Evolutionary conservation across 1,140 invertebrate genomes (phyloP).

Genomic region (Agrilus planipennis): DNA sequence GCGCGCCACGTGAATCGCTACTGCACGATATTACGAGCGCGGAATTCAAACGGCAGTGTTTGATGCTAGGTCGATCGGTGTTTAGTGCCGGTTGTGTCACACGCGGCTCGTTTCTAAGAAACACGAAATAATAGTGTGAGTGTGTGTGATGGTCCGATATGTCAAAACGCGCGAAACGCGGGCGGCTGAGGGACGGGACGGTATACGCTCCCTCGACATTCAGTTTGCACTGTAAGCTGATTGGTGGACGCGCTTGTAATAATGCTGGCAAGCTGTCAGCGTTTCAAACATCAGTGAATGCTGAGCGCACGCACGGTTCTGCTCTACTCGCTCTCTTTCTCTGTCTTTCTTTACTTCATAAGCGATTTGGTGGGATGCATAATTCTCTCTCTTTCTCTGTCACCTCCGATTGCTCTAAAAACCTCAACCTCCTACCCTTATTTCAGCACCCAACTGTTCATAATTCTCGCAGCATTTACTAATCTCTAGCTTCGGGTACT

Average conservation of each 20-base stretch:
- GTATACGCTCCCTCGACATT: constrained; percentile 19
- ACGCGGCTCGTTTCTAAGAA: too few species aligned
- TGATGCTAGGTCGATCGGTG: too few species aligned
- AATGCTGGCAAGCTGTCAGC: constrained; percentile 35
- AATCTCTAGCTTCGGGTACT: constrained; percentile 11
- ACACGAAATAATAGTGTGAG: constrained; percentile 11
- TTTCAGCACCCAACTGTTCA: constrained; percentile 26
- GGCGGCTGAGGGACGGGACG: constrained; percentile 17
- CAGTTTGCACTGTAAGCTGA: constrained; percentile 29
- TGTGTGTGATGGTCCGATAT: constrained; percentile 22
- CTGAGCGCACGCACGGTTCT: constrained; percentile 29
- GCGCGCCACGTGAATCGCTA: too few species aligned
- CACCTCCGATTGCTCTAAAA: constrained; percentile 22
- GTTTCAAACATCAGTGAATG: constrained; percentile 34
- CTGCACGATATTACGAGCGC: too few species aligned
- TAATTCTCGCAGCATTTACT: constrained; percentile 29
- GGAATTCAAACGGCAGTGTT: too few species aligned
- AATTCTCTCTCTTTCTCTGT: constrained; percentile 9
- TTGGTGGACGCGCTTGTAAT: constrained; percentile 31
- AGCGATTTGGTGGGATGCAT: background rate
- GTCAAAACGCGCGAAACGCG: too few species aligned
- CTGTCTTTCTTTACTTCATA: constrained; percentile 6
- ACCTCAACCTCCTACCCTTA: constrained; percentile 30
- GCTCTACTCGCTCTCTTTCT: constrained; percentile 13
- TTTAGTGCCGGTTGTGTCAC: too few species aligned